These are phyloP conservation scores for Gonioctena quinquepunctata DNA, from an alignment of 1,140 invertebrate species.

Conservation along the genomic window DNA sequence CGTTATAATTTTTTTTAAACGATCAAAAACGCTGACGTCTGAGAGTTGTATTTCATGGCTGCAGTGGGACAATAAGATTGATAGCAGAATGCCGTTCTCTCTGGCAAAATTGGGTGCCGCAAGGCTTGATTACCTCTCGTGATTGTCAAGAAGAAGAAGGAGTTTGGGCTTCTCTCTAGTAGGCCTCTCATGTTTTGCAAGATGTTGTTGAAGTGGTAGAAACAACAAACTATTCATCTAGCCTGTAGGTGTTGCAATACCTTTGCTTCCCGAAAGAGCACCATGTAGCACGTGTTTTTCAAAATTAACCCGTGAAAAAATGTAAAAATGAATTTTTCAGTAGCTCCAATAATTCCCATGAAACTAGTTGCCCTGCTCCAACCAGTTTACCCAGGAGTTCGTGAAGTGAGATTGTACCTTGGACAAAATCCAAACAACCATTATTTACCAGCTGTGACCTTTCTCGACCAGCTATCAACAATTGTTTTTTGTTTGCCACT, in stretches of 20 bases:
- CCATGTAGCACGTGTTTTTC: slow-evolving; percentile 46
- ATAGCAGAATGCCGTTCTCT: slow-evolving; percentile 46
- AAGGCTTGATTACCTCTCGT: slow-evolving; percentile 27
- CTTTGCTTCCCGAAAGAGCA: slow-evolving; percentile 37
- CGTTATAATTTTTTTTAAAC: slow-evolving; percentile 52
- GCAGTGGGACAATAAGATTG: slow-evolving; percentile 50
- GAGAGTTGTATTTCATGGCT: slow-evolving; percentile 55
- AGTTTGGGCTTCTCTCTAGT: slow-evolving; percentile 13
- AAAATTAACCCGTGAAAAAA: slow-evolving; percentile 48
- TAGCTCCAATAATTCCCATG: slow-evolving; percentile 44
- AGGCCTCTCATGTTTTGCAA: slow-evolving; percentile 18
- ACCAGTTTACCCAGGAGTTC: background rate
- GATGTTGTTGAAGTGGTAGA: slow-evolving; percentile 26
- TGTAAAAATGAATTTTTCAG: slow-evolving; percentile 46
- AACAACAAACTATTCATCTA: slow-evolving; percentile 22
- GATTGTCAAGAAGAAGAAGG: slow-evolving; percentile 25
- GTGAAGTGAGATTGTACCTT: background rate
- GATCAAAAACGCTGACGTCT: slow-evolving; percentile 50
- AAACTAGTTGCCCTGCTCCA: background rate
- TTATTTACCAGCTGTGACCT: background rate
- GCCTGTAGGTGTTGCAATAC: slow-evolving; percentile 19
- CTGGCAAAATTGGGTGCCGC: slow-evolving; percentile 35
- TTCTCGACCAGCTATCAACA: background rate
- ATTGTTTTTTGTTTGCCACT: background rate
- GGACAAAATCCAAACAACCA: background rate